phyloP scores from a whole-genome alignment of 2,888 invertebrate species.

The Amblyjoppa proteus region DNA sequence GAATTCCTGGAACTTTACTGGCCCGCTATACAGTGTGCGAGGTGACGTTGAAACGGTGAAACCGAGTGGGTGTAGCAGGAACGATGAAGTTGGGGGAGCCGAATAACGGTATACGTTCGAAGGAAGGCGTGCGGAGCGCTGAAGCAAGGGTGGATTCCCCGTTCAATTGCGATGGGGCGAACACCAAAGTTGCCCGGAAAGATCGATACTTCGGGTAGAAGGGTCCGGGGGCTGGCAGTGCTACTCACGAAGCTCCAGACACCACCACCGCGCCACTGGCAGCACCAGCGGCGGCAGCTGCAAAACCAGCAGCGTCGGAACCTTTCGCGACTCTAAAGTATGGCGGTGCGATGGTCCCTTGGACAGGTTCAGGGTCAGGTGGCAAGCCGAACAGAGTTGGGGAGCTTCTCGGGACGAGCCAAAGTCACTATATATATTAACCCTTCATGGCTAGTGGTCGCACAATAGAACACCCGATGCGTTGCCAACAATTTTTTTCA shows the following conservation, averaged over 20 bases:
- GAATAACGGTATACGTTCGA: slow-evolving; percentile 17
- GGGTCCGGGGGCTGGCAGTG: slow-evolving; percentile 50
- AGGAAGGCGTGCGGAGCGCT: background rate
- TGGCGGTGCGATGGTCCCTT: slow-evolving; percentile 29
- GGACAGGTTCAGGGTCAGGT: slow-evolving; percentile 51
- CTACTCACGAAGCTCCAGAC: slow-evolving; percentile 42
- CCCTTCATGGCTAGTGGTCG: background rate
- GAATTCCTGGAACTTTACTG: slow-evolving; percentile 1
- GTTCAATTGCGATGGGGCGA: slow-evolving; percentile 39
- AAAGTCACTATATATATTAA: background rate
- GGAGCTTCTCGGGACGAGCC: slow-evolving; percentile 14
- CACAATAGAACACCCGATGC: background rate
- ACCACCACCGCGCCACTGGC: slow-evolving; percentile 8
- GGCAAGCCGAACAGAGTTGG: slow-evolving; percentile 7
- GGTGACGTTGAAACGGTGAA: slow-evolving; percentile 3
- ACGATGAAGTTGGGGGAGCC: slow-evolving; percentile 12
- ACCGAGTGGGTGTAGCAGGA: slow-evolving; percentile 10
- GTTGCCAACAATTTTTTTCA: background rate
- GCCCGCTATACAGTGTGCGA: background rate
- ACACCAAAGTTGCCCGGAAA: slow-evolving; percentile 45
- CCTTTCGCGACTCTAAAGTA: background rate
- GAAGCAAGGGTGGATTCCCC: slow-evolving; percentile 24
- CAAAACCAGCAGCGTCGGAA: slow-evolving; percentile 7
- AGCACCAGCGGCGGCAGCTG: background rate
- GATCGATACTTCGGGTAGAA: slow-evolving; percentile 58